Evolutionary conservation across 2,888 invertebrate genomes (phyloP), one percentile per base, ranked within the genome.

Genomic region (Ichneumon xanthorius): DNA sequence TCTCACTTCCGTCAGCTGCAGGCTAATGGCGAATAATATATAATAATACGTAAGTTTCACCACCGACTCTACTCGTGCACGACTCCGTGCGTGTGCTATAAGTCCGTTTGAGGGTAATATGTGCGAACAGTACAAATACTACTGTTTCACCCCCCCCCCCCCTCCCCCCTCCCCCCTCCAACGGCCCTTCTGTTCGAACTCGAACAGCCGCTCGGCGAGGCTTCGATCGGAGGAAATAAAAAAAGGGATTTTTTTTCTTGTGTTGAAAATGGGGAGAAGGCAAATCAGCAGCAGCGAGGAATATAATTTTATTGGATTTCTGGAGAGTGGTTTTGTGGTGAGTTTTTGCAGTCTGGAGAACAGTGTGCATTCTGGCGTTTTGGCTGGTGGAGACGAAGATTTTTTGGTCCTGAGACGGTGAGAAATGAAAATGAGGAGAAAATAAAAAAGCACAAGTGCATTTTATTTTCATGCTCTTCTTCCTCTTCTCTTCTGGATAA

Each of bases 1-100:
- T 88, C 89, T 90, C 89, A 90, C 92, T 92, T 93, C 93, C 92
- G 92, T 92, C 93, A 92, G 92, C 92, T 92, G 92, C 92, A 91
- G 92, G 90, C 92, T 92, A 91, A 92, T 92, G 89, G 90, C 89
- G 90, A 91, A 90, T 92, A 90, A 91, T 90, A 90, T 86, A 86
- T 85, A 87, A 72, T 79, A 68, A 82, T 87, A 78, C 77, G 55
- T 26, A 68, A 50, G 33, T 73, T 77, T 50, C 16, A 16, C 30
- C 9, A 33, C 61, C 6, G 61, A 33, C 30, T 4, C 61, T 61
- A 30, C 61, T 63, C 16, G n/a, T 63, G 30, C 2, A 33, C 30
- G 7, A n/a, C 16, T 63, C 58, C 6, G n/a, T 33, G 16, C 16
- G 16, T 33, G 5, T 63, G 16, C 30, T 7, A 16, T 16, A 7